phyloP scores from a whole-genome alignment of 2,113 vertebrate species.

The Myotis lucifugus region DNA sequence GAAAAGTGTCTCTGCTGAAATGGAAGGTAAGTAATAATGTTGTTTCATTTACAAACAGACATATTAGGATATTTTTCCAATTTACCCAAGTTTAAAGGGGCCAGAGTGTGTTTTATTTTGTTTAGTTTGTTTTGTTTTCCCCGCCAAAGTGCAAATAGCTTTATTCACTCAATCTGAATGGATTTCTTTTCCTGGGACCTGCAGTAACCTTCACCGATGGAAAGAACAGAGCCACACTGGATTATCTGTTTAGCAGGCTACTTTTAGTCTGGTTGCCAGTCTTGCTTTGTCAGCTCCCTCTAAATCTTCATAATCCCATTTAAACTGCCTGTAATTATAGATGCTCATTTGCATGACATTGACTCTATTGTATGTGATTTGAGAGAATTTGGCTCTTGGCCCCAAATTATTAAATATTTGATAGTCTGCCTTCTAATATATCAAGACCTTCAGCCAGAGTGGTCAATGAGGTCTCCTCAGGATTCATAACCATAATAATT shows the following conservation, averaged over 20 bases:
- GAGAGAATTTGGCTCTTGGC: not conserved
- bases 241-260: conserved; percentile 84
- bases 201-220: conserved; percentile 83
- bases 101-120: not conserved
- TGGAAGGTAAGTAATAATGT: not conserved
- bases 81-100: not conserved
- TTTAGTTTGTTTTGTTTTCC: not conserved
- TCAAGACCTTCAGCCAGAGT: not conserved
- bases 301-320: conserved; percentile 87
- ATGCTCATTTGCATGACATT: conserved; percentile 61
- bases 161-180: not conserved
- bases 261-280: conserved; percentile 82
- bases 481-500: conserved; percentile 22
- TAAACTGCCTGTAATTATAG: conserved; percentile 75
- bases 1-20: not conserved
- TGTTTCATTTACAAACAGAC: not conserved
- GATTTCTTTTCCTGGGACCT: conserved; percentile 46
- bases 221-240: conserved; percentile 68
- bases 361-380: not conserved
- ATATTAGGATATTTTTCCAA: not conserved
- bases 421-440: not conserved
- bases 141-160: not conserved
- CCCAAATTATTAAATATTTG: conserved; percentile 54
- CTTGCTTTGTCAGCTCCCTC: conserved; percentile 84
- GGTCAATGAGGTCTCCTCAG: not conserved